Evolutionary conservation across 1,140 invertebrate species (phyloP), one percentile per base, ranked within the genome.

Genomic region (Delia radicum): DNA sequence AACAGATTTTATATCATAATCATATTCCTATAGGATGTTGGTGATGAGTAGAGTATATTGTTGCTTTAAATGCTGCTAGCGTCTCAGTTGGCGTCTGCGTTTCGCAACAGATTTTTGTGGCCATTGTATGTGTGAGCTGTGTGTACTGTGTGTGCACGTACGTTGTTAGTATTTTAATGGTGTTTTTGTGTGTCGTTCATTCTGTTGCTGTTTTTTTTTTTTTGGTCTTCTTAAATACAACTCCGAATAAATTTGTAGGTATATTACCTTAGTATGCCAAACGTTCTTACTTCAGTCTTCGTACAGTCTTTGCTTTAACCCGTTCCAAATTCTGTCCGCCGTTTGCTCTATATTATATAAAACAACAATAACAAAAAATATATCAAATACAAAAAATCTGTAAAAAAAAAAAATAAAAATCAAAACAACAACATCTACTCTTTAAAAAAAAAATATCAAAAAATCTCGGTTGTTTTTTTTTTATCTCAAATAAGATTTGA

Each of bases 281-380:
- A 80, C 80, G 84, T 84, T 86, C 82, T 86, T 84, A 86, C 82
- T 86, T 86, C 85, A 86, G 85, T 86, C 85, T 86, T 86, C 85
- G 85, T 86, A 86, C 84, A 86, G 85, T 86, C 85, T 86, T 86
- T 85, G 85, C 85, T 86, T 86, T 86, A 86, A 86, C 84, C 84
- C 85, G 85, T 86, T 86, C 85, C 85, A 86, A 69, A 85, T 81
- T 86, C 84, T 86, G 82, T 85, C 84, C 84, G 84, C 82, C 82
- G 82, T 69, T 69, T 69, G 74, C 74, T 77, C 74, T 77, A 73
- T 77, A 71, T 73, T 75, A 72, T 29, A 77, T 26, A 76, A 74
- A 76, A 63, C 28, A 48, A 74, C 21, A 76, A 69, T 24, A 76
- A 31, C 33, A 81, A 81, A 79, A 80, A 82, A 75, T 63, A 81